phyloP scores from a whole-genome alignment of 2,113 vertebrate genomes.

The Phyllopteryx taeniolatus region DNA sequence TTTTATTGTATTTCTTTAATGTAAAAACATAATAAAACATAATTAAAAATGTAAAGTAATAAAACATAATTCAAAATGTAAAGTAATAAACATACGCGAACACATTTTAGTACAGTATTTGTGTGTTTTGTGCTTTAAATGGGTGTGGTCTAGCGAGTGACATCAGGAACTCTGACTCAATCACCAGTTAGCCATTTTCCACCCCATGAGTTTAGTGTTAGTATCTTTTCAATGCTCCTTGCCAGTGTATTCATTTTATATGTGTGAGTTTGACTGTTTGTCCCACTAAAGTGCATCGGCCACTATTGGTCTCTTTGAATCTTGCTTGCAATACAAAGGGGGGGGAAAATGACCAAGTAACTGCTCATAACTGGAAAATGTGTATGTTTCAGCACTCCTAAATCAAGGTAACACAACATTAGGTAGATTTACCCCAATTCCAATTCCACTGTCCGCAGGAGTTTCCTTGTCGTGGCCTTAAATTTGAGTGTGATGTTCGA shows the following conservation, averaged over 20 bases:
- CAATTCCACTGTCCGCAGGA: neutral
- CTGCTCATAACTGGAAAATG: neutral
- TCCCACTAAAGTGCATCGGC: neutral
- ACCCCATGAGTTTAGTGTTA: neutral
- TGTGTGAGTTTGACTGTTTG: neutral
- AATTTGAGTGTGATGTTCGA: conserved; percentile 34
- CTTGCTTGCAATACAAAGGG: too few species aligned
- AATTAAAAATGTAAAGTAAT: too few species aligned
- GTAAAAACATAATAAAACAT: too few species aligned
- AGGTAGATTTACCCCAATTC: neutral
- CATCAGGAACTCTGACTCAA: neutral
- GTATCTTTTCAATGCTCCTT: neutral
- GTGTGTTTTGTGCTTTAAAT: neutral
- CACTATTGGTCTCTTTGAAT: neutral
- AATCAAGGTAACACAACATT: neutral
- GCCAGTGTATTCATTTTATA: neutral
- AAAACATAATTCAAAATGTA: too few species aligned
- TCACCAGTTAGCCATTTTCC: neutral
- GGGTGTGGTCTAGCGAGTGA: neutral
- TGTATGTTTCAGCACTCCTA: neutral
- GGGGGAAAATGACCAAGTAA: too few species aligned
- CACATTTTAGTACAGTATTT: neutral
- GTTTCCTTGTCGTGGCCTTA: conserved; percentile 14
- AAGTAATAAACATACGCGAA: too few species aligned
- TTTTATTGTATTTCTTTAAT: too few species aligned